Conservation (phyloP, 1,140 invertebrate genomes). For the Lutraria rhynchaena region DNA sequence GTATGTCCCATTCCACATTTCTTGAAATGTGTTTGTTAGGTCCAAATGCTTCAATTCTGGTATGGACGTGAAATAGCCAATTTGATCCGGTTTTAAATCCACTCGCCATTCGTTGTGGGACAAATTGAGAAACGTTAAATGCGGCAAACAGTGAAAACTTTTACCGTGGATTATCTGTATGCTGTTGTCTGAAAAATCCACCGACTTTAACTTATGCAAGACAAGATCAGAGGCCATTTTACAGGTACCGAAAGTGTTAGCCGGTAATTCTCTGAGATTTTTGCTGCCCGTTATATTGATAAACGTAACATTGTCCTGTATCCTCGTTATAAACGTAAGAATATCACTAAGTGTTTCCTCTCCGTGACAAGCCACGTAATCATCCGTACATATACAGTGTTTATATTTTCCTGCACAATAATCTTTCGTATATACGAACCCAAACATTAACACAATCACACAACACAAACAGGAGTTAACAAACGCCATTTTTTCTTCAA, state of each 20-base stretch:
- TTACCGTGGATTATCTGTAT: slow-evolving; percentile 58
- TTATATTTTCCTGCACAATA: slow-evolving; percentile 25
- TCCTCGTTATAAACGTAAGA: slow-evolving; percentile 22
- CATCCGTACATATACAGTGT: slow-evolving; percentile 42
- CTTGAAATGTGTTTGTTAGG: slow-evolving; percentile 48
- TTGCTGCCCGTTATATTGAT: slow-evolving; percentile 45
- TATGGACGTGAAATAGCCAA: slow-evolving; percentile 43
- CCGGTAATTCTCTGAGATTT: slow-evolving; percentile 34
- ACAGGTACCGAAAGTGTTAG: slow-evolving; percentile 46
- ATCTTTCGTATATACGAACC: background rate
- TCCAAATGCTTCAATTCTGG: slow-evolving; percentile 30
- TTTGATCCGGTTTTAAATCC: slow-evolving; percentile 12
- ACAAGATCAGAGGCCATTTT: slow-evolving; percentile 1
- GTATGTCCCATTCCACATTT: slow-evolving; percentile 23
- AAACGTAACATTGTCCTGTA: slow-evolving; percentile 29
- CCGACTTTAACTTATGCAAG: slow-evolving; percentile 3
- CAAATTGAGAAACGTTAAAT: slow-evolving; percentile 50
- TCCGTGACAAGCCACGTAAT: slow-evolving; percentile 32
- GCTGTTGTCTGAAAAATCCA: slow-evolving; percentile 62
- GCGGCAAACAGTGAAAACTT: slow-evolving; percentile 51
- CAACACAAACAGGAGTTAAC: too few species aligned
- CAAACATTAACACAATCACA: too few species aligned
- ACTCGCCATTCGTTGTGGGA: slow-evolving; percentile 59
- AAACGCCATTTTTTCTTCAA: too few species aligned
- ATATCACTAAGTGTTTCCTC: slow-evolving; percentile 31